Conservation (phyloP, 2,888 invertebrate genomes). For the Asteroscopus sphinx region DNA sequence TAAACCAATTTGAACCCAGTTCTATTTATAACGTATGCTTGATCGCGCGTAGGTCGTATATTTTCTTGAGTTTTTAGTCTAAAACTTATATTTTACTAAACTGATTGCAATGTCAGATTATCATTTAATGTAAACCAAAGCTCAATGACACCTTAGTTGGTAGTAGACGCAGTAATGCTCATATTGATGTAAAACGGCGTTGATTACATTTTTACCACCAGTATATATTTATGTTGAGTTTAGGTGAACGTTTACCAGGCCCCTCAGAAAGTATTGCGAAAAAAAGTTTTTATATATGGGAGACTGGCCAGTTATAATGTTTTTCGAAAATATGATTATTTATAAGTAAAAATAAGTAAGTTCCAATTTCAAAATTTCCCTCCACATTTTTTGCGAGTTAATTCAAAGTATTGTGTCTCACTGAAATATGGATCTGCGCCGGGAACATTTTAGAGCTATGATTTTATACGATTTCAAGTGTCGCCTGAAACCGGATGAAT, state of each 20-base stretch:
- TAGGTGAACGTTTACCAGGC: conserved; percentile 82
- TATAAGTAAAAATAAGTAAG: too few species aligned
- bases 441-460: too few species aligned
- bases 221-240: conserved; percentile 73
- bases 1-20: conserved; percentile 45
- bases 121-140: conserved; percentile 72
- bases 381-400: too few species aligned
- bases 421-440: too few species aligned
- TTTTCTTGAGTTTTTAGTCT: conserved; percentile 31
- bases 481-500: too few species aligned
- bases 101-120: conserved; percentile 43
- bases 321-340: too few species aligned
- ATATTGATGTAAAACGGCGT: conserved; percentile 66
- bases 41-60: conserved; percentile 24
- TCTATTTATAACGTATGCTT: conserved; percentile 32
- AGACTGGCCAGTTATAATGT: too few species aligned
- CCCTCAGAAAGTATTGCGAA: too few species aligned
- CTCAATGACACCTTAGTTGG: conserved; percentile 70
- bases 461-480: too few species aligned
- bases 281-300: too few species aligned
- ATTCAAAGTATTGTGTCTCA: too few species aligned
- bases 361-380: too few species aligned
- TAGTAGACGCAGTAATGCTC: conserved; percentile 57
- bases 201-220: conserved; percentile 76
- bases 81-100: conserved; percentile 43